Evolutionary conservation across 1,140 invertebrate species (phyloP).

Genomic region (Spodoptera frugiperda): DNA sequence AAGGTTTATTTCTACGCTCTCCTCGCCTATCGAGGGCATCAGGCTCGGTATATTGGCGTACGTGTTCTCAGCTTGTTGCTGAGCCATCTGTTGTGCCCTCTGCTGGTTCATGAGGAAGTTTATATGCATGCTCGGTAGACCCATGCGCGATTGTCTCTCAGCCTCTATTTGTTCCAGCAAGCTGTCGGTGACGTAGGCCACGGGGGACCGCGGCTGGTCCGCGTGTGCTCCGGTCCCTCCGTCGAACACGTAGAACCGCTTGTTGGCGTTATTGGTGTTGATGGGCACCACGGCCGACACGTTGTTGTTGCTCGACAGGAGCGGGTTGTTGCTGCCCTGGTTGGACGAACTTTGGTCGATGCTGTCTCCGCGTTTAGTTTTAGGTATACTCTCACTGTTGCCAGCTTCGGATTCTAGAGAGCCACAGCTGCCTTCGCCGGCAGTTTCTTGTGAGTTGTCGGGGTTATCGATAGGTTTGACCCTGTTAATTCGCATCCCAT

Average conservation of each 20-base stretch:
- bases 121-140: constrained; percentile 83
- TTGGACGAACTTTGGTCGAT: constrained; percentile 84
- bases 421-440: constrained; percentile 80
- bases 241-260: constrained; percentile 80
- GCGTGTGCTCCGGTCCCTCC: constrained; percentile 71
- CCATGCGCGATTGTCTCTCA: constrained; percentile 79
- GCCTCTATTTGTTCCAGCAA: constrained; percentile 83
- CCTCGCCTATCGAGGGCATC: constrained; percentile 80
- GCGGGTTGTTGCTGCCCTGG: constrained; percentile 83
- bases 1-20: constrained; percentile 76
- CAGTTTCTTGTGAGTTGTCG: constrained; percentile 79
- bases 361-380: constrained; percentile 79
- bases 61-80: constrained; percentile 70
- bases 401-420: constrained; percentile 81
- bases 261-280: constrained; percentile 77
- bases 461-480: constrained; percentile 74
- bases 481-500: constrained; percentile 76
- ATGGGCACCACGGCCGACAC: constrained; percentile 81
- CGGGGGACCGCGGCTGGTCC: constrained; percentile 77
- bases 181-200: constrained; percentile 80
- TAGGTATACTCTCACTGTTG: constrained; percentile 77
- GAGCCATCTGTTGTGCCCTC: constrained; percentile 70
- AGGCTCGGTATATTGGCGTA: constrained; percentile 71
- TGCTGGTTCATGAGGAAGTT: constrained; percentile 81
- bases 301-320: constrained; percentile 83